Evolutionary conservation across 2,113 vertebrate genomes (phyloP), one percentile per base, ranked within the genome.

Genomic region (Tyrannus savana): DNA sequence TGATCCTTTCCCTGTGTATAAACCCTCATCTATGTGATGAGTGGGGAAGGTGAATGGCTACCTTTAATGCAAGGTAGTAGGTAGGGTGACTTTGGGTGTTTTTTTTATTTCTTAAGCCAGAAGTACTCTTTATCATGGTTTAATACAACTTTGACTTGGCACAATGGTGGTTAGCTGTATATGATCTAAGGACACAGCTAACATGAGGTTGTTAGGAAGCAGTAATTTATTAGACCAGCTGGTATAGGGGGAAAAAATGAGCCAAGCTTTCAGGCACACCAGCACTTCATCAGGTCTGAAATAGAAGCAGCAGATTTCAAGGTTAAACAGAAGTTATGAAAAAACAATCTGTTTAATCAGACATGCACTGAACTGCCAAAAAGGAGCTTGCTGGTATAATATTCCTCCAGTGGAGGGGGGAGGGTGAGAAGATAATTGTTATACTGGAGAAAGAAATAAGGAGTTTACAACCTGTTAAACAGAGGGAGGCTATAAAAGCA

Each of bases 211-310:
- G 82, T 93, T 95, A 64, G 74, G 76, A 97, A 96, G 92, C 86
- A 72, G 80, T 97, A 95, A 95, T 97, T 97, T 97, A 96, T 97
- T 97, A 93, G 89, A 95, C 91, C 93, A 96, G 93, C 95, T 97
- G 95, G 89, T 93, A 95, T 71, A 52, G 76, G 35, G 83, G 94
- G 95, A 93, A 96, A 92, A 95, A 95, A 90, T 97, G 93, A 96
- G 90, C 66, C 90, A 89, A 84, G 94, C 94, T 93, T 90, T 37
- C 83, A 93, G 80, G 94, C 95, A 89, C 80, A 95, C 63, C 68
- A 97, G 64, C 60, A 56, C 80, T 95, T 97, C 80, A 77, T 89
- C 68, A 37, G 78, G 76, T 90, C 94, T 93, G 93, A 96, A 97
- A 96, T 93, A 95, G 96, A 95, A 95, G 76, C 96, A 89, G 47